Percentiles rank a stretch among this genome's conserved stretches.
phyloP scores from a whole-genome alignment of 2,797 vertebrate species.

The Hafferia zeledoni region DNA sequence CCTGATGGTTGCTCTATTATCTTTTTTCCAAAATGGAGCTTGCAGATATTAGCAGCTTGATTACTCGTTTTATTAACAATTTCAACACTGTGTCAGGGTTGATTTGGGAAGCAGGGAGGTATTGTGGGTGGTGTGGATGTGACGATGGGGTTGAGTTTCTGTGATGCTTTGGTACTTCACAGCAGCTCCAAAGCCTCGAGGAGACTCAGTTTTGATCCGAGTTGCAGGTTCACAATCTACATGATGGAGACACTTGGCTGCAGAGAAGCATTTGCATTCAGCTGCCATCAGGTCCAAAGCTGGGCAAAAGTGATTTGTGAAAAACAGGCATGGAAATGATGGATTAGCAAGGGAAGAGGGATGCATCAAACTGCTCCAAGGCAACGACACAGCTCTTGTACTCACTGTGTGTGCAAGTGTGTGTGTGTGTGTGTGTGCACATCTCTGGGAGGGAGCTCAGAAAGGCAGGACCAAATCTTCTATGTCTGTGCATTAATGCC shows the following conservation, averaged over 20 bases:
- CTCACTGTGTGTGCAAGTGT: accelerated
- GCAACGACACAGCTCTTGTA: accelerated
- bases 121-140: accelerated
- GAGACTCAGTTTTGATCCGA: accelerated
- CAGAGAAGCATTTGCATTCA: background rate
- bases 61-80: background rate
- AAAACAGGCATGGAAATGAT: background rate
- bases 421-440: background rate
- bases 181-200: accelerated
- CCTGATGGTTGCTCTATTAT: slow-evolving; percentile 39
- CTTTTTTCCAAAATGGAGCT: background rate
- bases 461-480: background rate
- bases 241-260: background rate
- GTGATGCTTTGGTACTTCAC: background rate
- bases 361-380: background rate
- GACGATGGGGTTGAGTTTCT: background rate
- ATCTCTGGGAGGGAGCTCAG: accelerated
- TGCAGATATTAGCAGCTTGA: slow-evolving; percentile 26
- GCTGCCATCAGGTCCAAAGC: background rate
- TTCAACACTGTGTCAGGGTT: background rate
- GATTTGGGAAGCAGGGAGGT: background rate
- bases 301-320: background rate
- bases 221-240: accelerated
- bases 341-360: background rate
- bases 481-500: background rate